phyloP scores from a whole-genome alignment of 2,113 vertebrate species.

The Pongo abelii region DNA sequence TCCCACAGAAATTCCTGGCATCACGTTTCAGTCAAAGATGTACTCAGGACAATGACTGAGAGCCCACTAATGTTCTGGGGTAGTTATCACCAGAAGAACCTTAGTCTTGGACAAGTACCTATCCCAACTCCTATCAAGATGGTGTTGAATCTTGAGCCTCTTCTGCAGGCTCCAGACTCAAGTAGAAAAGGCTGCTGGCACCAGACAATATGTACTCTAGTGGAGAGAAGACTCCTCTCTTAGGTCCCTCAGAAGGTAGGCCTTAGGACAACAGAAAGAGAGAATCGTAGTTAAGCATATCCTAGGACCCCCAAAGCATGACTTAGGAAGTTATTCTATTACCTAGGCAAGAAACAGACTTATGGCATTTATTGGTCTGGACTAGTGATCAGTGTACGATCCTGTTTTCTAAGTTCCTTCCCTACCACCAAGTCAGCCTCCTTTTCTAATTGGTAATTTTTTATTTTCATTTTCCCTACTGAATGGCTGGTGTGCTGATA shows the following conservation, averaged over 20 bases:
- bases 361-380: background rate
- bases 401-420: constrained; percentile 9
- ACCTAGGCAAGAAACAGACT: background rate
- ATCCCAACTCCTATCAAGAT: background rate
- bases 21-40: background rate
- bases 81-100: background rate
- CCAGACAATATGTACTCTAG: background rate
- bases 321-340: background rate
- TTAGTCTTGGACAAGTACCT: background rate
- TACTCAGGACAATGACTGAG: background rate
- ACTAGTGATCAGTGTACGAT: background rate
- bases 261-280: background rate
- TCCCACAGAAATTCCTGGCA: background rate
- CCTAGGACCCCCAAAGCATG: background rate
- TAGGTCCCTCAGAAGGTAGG: background rate
- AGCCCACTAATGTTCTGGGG: background rate
- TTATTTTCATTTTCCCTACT: background rate
- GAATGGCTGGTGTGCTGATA: background rate
- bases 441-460: background rate
- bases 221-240: background rate
- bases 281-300: background rate
- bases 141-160: background rate
- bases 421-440: background rate
- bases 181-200: constrained; percentile 37
- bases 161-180: background rate